Conservation (phyloP, 2,113 vertebrate species). For the Abramis brama region DNA sequence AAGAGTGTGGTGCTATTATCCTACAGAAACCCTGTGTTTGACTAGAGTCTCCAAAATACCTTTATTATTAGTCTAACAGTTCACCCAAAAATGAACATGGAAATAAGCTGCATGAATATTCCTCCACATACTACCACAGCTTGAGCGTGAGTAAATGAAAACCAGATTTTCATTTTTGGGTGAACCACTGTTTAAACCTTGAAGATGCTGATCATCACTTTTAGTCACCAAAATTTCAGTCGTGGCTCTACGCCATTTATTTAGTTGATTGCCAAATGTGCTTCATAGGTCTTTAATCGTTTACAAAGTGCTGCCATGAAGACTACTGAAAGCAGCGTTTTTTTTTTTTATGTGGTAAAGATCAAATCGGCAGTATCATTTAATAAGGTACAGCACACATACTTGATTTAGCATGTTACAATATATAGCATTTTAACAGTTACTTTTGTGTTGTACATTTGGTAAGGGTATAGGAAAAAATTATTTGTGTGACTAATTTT, state of each 20-base stretch:
- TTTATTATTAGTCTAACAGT: not conserved
- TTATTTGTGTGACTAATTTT: not conserved
- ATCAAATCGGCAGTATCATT: conserved; percentile 6
- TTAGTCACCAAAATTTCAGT: not conserved
- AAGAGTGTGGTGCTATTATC: not conserved
- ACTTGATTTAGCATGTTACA: conserved; percentile 9
- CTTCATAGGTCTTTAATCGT: conserved; percentile 30
- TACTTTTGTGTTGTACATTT: conserved; percentile 15
- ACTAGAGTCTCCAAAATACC: not conserved
- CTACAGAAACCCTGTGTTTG: not conserved
- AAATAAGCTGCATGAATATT: not conserved
- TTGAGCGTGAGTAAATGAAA: not conserved
- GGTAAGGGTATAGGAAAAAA: not conserved
- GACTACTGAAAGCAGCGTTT: conserved; percentile 7
- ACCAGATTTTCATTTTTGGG: not conserved
- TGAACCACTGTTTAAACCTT: not conserved
- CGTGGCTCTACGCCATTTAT: not conserved
- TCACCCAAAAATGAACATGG: not conserved
- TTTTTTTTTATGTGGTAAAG: not conserved
- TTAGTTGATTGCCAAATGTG: conserved; percentile 42
- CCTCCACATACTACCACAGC: not conserved
- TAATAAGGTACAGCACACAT: not conserved
- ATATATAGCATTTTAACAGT: conserved; percentile 1
- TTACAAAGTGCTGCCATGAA: conserved; percentile 39
- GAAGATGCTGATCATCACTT: not conserved